A percentile compares a stretch with the other conserved stretches of the same genome.
phyloP scores from a whole-genome alignment of 2,113 vertebrate species.

The Pedetes capensis region DNA sequence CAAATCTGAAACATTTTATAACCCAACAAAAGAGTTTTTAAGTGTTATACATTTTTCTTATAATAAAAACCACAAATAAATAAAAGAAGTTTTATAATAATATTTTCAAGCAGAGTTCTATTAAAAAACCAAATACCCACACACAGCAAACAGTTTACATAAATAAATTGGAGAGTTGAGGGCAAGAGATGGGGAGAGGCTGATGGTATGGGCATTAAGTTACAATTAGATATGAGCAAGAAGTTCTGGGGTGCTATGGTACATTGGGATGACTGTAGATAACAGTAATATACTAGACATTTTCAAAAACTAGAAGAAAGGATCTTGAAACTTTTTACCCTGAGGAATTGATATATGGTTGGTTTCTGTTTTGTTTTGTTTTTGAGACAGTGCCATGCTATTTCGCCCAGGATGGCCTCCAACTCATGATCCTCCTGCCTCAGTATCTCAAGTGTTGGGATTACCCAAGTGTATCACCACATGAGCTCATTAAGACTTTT shows the following conservation, averaged over 20 bases:
- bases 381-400: not conserved
- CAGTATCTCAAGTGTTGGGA: not conserved
- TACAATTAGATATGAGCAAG: not conserved
- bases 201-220: not conserved
- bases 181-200: not conserved
- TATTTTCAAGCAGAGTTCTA: not conserved
- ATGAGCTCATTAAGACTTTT: not conserved
- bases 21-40: not conserved
- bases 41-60: conserved; percentile 7
- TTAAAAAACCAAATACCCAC: not conserved
- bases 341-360: not conserved
- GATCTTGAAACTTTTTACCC: not conserved
- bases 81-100: conserved; percentile 27
- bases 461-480: not conserved
- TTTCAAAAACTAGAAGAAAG: too few species aligned
- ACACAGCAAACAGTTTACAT: not conserved
- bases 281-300: too few species aligned
- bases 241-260: not conserved
- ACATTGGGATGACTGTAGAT: too few species aligned
- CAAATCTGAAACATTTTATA: conserved; percentile 7
- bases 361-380: not conserved
- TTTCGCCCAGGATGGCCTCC: not conserved
- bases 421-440: not conserved
- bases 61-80: conserved; percentile 52
- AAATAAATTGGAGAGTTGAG: not conserved